Percentiles rank a stretch among this genome's conserved stretches.
These are phyloP conservation scores for Pituophis catenifer DNA, from an alignment of 2,113 vertebrate genomes.

Conservation along the genomic window DNA sequence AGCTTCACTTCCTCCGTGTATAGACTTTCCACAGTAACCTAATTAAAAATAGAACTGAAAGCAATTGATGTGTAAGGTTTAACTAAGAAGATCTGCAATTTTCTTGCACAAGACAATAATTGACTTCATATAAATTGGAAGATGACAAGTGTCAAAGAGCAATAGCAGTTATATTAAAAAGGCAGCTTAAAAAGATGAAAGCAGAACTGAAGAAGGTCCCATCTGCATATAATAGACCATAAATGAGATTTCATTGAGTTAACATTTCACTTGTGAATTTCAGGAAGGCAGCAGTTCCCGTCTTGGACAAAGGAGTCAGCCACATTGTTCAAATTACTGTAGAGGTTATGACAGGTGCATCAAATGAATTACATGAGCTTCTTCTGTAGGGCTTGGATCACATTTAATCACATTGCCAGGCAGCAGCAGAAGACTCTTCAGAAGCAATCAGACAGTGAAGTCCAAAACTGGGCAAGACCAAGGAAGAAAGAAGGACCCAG, in stretches of 20 bases:
- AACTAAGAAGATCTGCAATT: conserved; percentile 60
- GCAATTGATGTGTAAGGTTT: conserved; percentile 45
- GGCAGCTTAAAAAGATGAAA: conserved; percentile 51
- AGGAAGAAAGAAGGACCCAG: background rate
- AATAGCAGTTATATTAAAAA: conserved; percentile 41
- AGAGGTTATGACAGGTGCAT: background rate
- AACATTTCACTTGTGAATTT: conserved; percentile 48
- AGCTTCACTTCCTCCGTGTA: conserved; percentile 18
- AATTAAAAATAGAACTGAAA: conserved; percentile 49
- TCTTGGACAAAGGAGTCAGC: conserved; percentile 34
- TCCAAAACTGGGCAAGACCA: background rate
- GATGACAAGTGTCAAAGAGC: conserved; percentile 42
- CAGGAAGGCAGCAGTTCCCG: conserved; percentile 37
- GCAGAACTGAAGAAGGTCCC: conserved; percentile 30
- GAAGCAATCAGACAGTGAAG: background rate
- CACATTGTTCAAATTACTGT: conserved; percentile 43
- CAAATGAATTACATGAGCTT: background rate
- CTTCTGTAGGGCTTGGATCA: background rate
- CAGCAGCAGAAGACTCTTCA: background rate
- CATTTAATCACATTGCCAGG: background rate
- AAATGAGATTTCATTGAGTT: conserved; percentile 50
- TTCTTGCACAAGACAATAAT: conserved; percentile 48
- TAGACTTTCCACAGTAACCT: conserved; percentile 29
- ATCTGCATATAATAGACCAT: conserved; percentile 48
- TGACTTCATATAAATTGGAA: conserved; percentile 56